phyloP scores from a whole-genome alignment of 2,113 vertebrate genomes.

The Grus americana region DNA sequence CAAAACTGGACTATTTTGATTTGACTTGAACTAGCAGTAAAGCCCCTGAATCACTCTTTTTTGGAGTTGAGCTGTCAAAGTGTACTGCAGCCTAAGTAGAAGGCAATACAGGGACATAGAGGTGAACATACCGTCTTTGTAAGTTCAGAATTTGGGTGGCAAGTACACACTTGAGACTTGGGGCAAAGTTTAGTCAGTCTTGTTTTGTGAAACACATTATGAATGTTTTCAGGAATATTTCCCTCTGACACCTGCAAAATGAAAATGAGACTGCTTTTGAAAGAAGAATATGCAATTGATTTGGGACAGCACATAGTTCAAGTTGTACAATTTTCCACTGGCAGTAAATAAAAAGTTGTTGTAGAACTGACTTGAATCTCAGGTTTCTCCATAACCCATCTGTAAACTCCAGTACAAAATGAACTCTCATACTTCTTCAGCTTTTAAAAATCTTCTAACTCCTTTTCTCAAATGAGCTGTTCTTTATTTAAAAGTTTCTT shows the following conservation, averaged over 20 bases:
- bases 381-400: not conserved
- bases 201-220: not conserved
- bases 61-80: not conserved
- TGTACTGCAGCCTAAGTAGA: not conserved
- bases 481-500: not conserved
- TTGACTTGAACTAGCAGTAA: not conserved
- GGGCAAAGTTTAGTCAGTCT: not conserved
- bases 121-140: not conserved
- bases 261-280: not conserved
- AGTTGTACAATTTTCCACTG: not conserved
- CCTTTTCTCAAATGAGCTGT: not conserved
- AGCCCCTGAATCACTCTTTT: not conserved
- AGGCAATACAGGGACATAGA: not conserved
- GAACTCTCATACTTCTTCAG: not conserved
- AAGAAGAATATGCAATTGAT: not conserved
- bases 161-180: not conserved
- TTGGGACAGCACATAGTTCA: not conserved
- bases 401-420: not conserved
- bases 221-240: not conserved
- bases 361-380: not conserved
- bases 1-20: not conserved
- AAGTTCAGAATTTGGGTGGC: not conserved
- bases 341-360: not conserved
- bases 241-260: not conserved
- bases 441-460: not conserved